These are phyloP conservation scores for Oplegnathus fasciatus DNA, from an alignment of 2,113 vertebrate species.

Conservation along the genomic window DNA sequence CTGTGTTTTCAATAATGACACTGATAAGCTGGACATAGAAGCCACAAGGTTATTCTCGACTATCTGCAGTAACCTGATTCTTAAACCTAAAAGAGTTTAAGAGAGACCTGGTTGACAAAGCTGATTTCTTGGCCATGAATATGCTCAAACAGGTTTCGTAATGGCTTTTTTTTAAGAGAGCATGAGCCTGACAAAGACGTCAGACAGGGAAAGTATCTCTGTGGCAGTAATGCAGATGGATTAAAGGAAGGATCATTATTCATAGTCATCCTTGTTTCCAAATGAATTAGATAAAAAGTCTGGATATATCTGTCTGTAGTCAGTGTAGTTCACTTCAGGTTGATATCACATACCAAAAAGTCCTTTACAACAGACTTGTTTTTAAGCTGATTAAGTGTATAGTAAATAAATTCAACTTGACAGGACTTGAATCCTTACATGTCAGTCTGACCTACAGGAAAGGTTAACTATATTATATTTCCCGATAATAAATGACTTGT, in stretches of 20 bases:
- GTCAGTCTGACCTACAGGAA: neutral
- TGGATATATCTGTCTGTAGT: neutral
- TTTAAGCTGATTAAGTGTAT: neutral
- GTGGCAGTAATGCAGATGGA: neutral
- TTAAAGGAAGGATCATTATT: constrained; percentile 14
- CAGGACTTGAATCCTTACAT: neutral
- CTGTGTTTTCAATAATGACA: neutral
- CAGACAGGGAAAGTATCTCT: neutral
- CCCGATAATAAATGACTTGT: constrained; percentile 41
- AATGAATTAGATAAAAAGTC: neutral
- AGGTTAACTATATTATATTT: constrained; percentile 4
- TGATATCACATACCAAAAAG: neutral
- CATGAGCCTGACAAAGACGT: neutral
- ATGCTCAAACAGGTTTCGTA: neutral
- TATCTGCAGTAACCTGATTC: neutral
- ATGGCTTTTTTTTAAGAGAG: neutral
- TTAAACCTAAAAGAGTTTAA: neutral
- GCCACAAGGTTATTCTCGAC: neutral
- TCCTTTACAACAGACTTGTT: neutral
- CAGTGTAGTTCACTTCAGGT: neutral
- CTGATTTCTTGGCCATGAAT: too few relatives aligned
- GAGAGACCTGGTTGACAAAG: neutral
- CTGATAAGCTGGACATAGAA: neutral
- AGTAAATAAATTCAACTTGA: neutral
- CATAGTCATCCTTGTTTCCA: neutral